Evolutionary conservation across 2,113 vertebrate species (phyloP), one percentile per base, ranked within the genome.

Genomic region (Pontoporia blainvillei): DNA sequence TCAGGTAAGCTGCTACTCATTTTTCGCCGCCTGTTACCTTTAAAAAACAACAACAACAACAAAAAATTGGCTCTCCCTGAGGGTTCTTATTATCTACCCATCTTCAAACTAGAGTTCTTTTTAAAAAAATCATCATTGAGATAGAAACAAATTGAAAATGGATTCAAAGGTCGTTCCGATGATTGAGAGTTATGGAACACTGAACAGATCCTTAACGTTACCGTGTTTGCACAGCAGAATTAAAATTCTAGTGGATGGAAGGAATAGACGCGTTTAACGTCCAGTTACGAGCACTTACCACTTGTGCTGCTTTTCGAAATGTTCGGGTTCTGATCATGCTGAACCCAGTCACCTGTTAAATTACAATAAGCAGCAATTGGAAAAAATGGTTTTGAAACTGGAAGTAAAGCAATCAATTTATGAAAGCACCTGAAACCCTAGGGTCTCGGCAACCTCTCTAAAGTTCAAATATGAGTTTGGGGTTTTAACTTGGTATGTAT

Each of bases 271-370:
- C 3, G 3, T 44, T 11, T 34, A 67, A 25, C 21, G 57, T 54
- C 71, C 20, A 25, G 12, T 27, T 8, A 9, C 15, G 3, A 44
- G 0, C 2, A 98, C 98, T 98, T 94, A 98, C 98, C 31, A 36
- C 2, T 90, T 2, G 62, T 0, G 34, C 78, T 91, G 36, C 95
- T 98, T 64, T 87, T 98, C 39, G 90, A 97, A 94, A 96, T 73
- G 2, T 98, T 98, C 46, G 59, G 94, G 76, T 98, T 98, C 95
- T 97, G 97, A 0, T 96, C 94, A 0, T 84, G 89, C 1, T 97
- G 96, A 29, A 97, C 95, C 98, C 98, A 98, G 78, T 98, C 98
- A 98, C 97, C 98, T 98, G 96, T 93, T 0, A 78, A 86, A 96
- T 76, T 0, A 66, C 31, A 86, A 49, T 11, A 83, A 91, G 71